Evolutionary conservation across 2,888 invertebrate genomes (phyloP), one percentile per base, ranked within the genome.

Genomic region (Lasioglossum morio): DNA sequence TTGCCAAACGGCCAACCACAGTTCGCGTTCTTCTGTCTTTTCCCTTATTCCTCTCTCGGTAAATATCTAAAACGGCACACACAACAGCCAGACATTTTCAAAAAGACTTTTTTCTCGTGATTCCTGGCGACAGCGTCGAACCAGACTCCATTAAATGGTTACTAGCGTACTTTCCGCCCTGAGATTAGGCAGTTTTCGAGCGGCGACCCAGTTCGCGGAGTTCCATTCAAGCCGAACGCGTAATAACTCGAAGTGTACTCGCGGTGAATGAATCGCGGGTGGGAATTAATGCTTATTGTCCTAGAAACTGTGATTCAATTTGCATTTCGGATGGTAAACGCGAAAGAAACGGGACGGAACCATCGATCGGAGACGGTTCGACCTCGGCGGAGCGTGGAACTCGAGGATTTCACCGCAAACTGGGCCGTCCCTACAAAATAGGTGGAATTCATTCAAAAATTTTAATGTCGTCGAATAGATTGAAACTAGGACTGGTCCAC

Each of bases 211-310:
- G 72, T 77, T 84, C 66, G 46, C 66, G 19, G 57, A 77, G 77
- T 84, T 84, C 69, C 84, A 83, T 84, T 84, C 77, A 84, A 83
- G 60, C 30, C 23, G 57, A 8, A 14, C 75, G 75, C 60, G 60
- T 83, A 83, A 76, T 83, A 43, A 37, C 63, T 66, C 76, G 30
- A 69, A 84, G 73, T 57, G 53, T 73, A 19, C 37, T 84, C 57
- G 4, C 77, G 37, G 77, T 72, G 76, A 84, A 83, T 77, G 83
- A 72, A 77, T 60, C 43, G 23, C n/a, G 46, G 7, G 60, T 30
- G 16, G n/a, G 57, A 77, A 77, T 69, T 84, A 73, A 73, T 66
- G 53, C 66, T n/a, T 37, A 14, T 37, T 57, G 19, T 46, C 57
- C 40, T 57, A 30, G 60, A 72, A 78, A 60, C 40, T 73, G 34